A percentile compares a stretch with the other conserved stretches of the same genome.
Conservation (phyloP, 2,113 vertebrate genomes). For the Dicaeum eximium region DNA sequence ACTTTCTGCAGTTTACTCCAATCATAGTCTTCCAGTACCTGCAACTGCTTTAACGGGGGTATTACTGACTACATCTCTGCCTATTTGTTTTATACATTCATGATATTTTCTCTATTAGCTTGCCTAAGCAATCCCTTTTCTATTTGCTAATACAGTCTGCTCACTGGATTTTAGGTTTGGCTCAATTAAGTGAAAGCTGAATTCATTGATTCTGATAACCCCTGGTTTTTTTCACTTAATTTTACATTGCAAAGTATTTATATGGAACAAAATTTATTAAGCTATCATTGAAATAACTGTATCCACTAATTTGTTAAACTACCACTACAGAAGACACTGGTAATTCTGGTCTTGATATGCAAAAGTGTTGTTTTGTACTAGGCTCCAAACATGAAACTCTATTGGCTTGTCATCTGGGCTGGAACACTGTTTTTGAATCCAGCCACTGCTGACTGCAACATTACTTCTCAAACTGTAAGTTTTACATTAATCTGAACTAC, state of each 20-base stretch:
- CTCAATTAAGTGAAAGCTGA: neutral
- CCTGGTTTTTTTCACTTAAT: neutral
- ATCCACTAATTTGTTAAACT: neutral
- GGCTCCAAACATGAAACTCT: conserved; percentile 62
- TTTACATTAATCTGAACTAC: neutral
- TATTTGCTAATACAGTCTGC: neutral
- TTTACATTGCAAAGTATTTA: neutral
- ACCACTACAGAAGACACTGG: neutral
- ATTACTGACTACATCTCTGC: neutral
- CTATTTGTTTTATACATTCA: neutral
- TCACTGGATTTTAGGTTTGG: neutral
- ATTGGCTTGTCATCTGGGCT: conserved; percentile 19
- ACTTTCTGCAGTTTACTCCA: neutral
- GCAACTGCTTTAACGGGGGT: neutral
- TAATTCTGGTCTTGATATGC: neutral
- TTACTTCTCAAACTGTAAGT: conserved; percentile 68
- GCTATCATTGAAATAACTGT: neutral
- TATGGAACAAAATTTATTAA: neutral
- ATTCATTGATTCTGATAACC: neutral
- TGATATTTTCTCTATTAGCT: neutral
- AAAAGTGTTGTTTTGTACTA: conserved; percentile 37
- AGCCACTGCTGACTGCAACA: conserved; percentile 12
- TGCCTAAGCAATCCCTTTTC: neutral
- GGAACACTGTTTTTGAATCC: conserved; percentile 33
- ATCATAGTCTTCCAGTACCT: neutral